phyloP scores from a whole-genome alignment of 2,888 invertebrate genomes.

The Allophyes oxyacanthae region DNA sequence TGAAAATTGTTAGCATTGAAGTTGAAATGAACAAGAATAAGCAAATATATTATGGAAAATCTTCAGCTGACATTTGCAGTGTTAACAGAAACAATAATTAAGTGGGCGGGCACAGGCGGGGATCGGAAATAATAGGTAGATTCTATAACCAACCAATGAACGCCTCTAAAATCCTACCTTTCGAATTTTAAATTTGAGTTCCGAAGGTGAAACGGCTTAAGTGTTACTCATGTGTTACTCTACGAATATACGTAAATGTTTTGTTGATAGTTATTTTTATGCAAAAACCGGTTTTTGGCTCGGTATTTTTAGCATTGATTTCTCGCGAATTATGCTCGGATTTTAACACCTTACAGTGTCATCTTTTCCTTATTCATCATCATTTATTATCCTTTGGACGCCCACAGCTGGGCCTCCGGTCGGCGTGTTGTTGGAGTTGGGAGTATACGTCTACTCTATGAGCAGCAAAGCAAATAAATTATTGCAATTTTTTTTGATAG shows the following conservation, averaged over 20 bases:
- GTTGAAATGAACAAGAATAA: neutral
- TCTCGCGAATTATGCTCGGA: too few relatives aligned
- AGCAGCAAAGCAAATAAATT: too few relatives aligned
- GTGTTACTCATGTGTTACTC: too few relatives aligned
- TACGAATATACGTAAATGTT: neutral
- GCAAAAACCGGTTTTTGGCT: slow-evolving; percentile 9
- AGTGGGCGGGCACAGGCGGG: slow-evolving; percentile 25
- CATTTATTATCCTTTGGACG: too few relatives aligned
- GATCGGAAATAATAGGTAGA: neutral
- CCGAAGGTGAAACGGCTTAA: slow-evolving; percentile 15
- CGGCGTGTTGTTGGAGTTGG: too few relatives aligned
- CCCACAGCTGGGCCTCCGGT: too few relatives aligned
- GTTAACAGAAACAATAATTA: neutral
- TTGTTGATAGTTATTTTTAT: slow-evolving; percentile 14
- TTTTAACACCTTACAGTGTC: too few relatives aligned
- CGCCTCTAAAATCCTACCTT: slow-evolving; percentile 10
- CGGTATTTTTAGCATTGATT: too few relatives aligned
- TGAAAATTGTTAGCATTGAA: too few relatives aligned
- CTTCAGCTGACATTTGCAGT: neutral
- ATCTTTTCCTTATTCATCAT: too few relatives aligned
- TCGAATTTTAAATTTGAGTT: slow-evolving; percentile 21
- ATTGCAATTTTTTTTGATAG: too few relatives aligned
- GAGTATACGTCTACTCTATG: too few relatives aligned
- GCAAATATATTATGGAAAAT: neutral
- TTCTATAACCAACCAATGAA: slow-evolving; percentile 26